These are phyloP conservation scores for Latrodectus hesperus DNA, from an alignment of 2,888 invertebrate species.

Conservation along the genomic window DNA sequence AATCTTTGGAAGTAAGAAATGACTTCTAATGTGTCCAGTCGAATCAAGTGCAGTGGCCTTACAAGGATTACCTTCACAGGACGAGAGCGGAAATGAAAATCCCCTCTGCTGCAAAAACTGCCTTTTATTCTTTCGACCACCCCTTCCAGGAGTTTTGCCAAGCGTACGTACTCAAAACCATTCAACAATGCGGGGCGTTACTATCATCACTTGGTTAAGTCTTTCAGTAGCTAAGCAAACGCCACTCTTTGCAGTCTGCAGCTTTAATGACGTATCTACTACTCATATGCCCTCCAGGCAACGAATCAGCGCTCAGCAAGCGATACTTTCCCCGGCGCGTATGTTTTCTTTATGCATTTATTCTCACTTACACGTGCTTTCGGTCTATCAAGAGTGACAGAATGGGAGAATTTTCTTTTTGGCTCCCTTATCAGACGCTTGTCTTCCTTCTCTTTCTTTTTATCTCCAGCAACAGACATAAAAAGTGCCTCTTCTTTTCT, in stretches of 20 bases:
- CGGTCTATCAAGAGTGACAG: slow-evolving; percentile 45
- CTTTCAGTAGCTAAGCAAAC: slow-evolving; percentile 44
- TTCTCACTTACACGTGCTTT: slow-evolving; percentile 46
- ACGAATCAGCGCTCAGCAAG: slow-evolving; percentile 37
- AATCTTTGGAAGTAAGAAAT: no score
- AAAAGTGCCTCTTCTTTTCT: slow-evolving; percentile 20
- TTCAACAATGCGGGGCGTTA: slow-evolving; percentile 40
- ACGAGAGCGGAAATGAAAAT: neutral
- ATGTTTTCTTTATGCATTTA: slow-evolving; percentile 57
- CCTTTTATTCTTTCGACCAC: neutral
- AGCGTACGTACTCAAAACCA: slow-evolving; percentile 10
- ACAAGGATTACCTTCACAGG: no score
- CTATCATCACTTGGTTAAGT: slow-evolving; percentile 57
- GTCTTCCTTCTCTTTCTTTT: slow-evolving; percentile 40
- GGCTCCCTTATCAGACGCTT: slow-evolving; percentile 35
- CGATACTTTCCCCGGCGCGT: slow-evolving; percentile 41
- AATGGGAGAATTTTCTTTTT: slow-evolving; percentile 52
- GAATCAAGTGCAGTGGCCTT: no score
- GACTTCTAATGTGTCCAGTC: no score
- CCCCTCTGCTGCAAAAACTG: slow-evolving; percentile 9
- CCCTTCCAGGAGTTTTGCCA: neutral
- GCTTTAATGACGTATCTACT: slow-evolving; percentile 50
- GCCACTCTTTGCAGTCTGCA: slow-evolving; percentile 27
- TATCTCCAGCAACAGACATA: slow-evolving; percentile 51
- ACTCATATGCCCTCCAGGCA: slow-evolving; percentile 43